These are phyloP conservation scores for Argyrosomus japonicus DNA, from an alignment of 2,113 vertebrate species.

Conservation along the genomic window DNA sequence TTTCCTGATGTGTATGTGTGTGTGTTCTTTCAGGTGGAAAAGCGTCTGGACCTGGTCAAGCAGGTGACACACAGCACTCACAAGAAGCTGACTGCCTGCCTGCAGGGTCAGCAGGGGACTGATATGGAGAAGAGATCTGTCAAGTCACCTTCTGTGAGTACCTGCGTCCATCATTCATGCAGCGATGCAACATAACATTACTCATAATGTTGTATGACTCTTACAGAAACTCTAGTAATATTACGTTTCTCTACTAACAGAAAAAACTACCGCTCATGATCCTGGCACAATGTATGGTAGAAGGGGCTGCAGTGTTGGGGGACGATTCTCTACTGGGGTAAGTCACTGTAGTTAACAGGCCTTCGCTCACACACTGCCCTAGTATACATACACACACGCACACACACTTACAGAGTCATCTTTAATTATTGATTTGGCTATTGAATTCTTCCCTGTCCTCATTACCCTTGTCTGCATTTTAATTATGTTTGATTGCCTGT, in stretches of 20 bases:
- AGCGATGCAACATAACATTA: not conserved
- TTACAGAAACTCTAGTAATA: not conserved
- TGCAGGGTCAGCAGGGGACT: conserved; percentile 96
- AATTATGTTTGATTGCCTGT: conserved; percentile 27
- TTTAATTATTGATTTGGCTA: conserved; percentile 60
- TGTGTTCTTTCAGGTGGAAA: conserved; percentile 90
- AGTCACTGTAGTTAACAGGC: conserved; percentile 17
- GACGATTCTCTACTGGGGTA: conserved; percentile 97
- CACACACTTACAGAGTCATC: not conserved
- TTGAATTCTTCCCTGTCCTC: conserved; percentile 42
- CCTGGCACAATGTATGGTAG: conserved; percentile 95
- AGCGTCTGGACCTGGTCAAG: conserved; percentile 97
- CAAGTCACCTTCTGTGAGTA: conserved; percentile 86
- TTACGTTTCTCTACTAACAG: conserved; percentile 79
- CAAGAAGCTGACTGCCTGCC: conserved; percentile 96
- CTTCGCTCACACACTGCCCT: conserved; percentile 35
- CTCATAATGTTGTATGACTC: not conserved
- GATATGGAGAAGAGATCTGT: conserved; percentile 96
- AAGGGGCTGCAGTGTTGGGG: conserved; percentile 93
- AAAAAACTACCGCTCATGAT: conserved; percentile 96
- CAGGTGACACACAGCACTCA: conserved; percentile 98
- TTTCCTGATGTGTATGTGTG: conserved; percentile 7
- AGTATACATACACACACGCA: not conserved
- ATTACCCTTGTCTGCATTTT: conserved; percentile 36
- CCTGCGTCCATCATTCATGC: not conserved